Evolutionary conservation across 2,888 invertebrate species (phyloP).

Genomic region (Diarsia brunnea): DNA sequence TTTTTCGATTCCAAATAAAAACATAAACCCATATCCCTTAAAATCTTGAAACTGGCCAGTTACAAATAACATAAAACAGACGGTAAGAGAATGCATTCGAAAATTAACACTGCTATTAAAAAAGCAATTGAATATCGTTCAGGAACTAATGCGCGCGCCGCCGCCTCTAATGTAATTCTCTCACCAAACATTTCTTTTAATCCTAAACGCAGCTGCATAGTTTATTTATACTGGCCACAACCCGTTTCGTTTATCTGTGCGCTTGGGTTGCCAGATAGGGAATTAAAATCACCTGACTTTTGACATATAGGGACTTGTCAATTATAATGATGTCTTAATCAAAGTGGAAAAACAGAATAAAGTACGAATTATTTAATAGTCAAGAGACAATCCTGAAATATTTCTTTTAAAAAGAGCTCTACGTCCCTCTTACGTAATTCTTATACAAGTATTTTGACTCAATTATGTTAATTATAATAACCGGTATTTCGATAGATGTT

Average conservation of each 20-base stretch:
- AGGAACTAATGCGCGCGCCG: slow-evolving; percentile 60
- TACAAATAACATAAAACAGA: slow-evolving; percentile 61
- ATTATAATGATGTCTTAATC: background rate
- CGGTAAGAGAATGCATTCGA: slow-evolving; percentile 55
- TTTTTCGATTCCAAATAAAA: slow-evolving; percentile 22
- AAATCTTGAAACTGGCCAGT: slow-evolving; percentile 44
- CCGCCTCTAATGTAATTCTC: slow-evolving; percentile 66
- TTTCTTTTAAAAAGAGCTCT: background rate
- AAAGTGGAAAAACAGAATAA: background rate
- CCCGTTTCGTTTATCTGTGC: slow-evolving; percentile 68
- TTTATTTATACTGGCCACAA: slow-evolving; percentile 74
- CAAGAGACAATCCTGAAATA: background rate
- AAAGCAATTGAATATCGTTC: slow-evolving; percentile 66
- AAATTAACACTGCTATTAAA: slow-evolving; percentile 67
- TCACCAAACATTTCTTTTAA: slow-evolving; percentile 72
- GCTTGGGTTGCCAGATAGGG: slow-evolving; percentile 60
- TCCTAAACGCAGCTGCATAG: slow-evolving; percentile 70
- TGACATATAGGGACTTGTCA: background rate
- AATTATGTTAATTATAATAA: slow-evolving; percentile 49
- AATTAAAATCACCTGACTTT: slow-evolving; percentile 39
- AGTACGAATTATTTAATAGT: background rate
- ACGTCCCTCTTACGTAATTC: slow-evolving; percentile 3
- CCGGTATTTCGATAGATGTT: slow-evolving; percentile 39
- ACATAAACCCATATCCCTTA: slow-evolving; percentile 33
- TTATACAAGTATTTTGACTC: slow-evolving; percentile 24